Base-by-base conservation (phyloP, 2,888 invertebrate genomes). In the Gortyna flavago region DNA sequence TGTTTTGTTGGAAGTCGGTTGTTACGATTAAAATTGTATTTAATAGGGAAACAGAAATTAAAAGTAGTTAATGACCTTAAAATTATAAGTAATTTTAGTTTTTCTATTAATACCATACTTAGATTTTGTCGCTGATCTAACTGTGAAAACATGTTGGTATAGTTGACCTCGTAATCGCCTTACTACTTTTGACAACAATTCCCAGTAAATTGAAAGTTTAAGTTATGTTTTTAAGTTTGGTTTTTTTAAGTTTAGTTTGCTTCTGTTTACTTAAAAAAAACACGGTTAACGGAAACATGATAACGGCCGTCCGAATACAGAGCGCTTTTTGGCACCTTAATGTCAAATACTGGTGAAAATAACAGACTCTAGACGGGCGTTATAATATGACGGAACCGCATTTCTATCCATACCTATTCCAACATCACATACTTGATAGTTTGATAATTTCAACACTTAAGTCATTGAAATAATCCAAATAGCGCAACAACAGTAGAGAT, bases 21-120 rank as follows among this genome's bases (percentile, higher is more conserved):
- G n/a, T n/a, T 59, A 62, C n/a, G 8, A 64, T n/a, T 41, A 6
- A 32, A 29, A 35, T 18, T 71, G 1, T 41, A 29, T 62, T 57
- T 72, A 64, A 67, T 69, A 61, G 65, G 72, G 83, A 84, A 67
- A 72, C 4, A 38, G 0, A 51, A 62, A 57, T 72, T 9, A 38
- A 59, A 71, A 41, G 29, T 11, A 21, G 68, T 57, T 78, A 3
- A 35, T n/a, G 57, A 44, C 61, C 70, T 81, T 70, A 2, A 16
- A 59, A 66, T 59, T 57, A 18, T 48, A 48, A n/a, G 2, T 41
- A n/a, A 51, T 32, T 51, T 41, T 59, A 25, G 8, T 65, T 76
- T 65, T 76, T 59, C 32, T 65, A 35, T 35, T 65, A 29, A 65
- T 72, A 51, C 29, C 35, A n/a, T n/a, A 75, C 0, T 16, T 21